Evolutionary conservation across 2,888 invertebrate species (phyloP).

Genomic region (Patella ulyssiponensis): DNA sequence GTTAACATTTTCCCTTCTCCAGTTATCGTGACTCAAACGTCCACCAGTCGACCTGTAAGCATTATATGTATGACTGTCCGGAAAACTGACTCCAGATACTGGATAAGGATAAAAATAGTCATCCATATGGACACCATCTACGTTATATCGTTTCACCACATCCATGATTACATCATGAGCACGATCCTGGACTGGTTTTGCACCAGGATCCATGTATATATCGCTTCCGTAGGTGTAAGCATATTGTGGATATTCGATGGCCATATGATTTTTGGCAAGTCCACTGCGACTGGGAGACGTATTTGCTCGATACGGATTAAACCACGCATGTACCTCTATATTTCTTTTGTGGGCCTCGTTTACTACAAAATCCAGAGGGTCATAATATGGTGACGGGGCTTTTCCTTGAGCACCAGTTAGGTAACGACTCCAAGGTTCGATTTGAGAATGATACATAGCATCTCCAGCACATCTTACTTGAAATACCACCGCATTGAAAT

Average conservation of each 20-base stretch:
- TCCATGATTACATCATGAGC: slow-evolving; percentile 56
- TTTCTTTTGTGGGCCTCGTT: slow-evolving; percentile 55
- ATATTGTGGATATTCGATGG: slow-evolving; percentile 53
- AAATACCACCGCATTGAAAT: slow-evolving; percentile 61
- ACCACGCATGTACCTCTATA: slow-evolving; percentile 67
- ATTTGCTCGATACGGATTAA: slow-evolving; percentile 66
- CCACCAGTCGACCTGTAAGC: slow-evolving; percentile 56
- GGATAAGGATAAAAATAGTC: slow-evolving; percentile 71
- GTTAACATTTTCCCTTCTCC: slow-evolving; percentile 66
- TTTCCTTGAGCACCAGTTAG: slow-evolving; percentile 64
- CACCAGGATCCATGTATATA: slow-evolving; percentile 68
- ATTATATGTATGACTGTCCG: slow-evolving; percentile 58
- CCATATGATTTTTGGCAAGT: slow-evolving; percentile 63
- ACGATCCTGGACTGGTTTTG: slow-evolving; percentile 52
- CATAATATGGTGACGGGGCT: slow-evolving; percentile 60
- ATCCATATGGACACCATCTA: slow-evolving; percentile 68
- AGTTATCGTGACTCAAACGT: slow-evolving; percentile 51
- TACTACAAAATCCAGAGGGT: slow-evolving; percentile 59
- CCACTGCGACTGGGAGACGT: slow-evolving; percentile 48
- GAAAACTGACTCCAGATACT: slow-evolving; percentile 54
- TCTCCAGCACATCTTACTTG: slow-evolving; percentile 62
- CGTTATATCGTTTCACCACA: slow-evolving; percentile 59
- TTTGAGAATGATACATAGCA: slow-evolving; percentile 60
- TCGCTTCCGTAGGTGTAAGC: slow-evolving; percentile 57
- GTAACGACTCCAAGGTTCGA: slow-evolving; percentile 67